Base-by-base conservation (phyloP, 1,140 invertebrate species). In the Sarcophaga bullata region DNA sequence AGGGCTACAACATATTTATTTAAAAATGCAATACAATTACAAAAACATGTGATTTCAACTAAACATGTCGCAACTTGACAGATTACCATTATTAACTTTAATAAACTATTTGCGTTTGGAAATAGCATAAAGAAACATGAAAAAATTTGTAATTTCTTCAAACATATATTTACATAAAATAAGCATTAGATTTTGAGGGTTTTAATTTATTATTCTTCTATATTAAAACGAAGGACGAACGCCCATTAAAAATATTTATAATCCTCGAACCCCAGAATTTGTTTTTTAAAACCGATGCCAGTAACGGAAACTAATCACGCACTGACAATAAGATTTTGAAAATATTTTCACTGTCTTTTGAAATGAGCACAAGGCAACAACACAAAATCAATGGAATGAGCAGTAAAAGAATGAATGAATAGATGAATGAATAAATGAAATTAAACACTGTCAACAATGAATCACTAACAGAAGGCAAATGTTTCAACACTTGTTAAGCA, bases 381-480 rank as follows among this genome's bases (percentile, higher is more conserved):
- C 50, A 37, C 62, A 68, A 68, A 68, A 68, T 8, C 17, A 19
- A 25, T 19, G 19, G n/a, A 58, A 58, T 58, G 13, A n/a, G 15
- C 54, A 58, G 13, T 58, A 7, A n/a, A n/a, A 15, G 54, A 58
- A 58, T 58, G 54, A 58, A 37, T 4, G 25, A 58, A 37, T 4
- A 4, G 54, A n/a, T 13, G 54, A 58, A 58, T 58, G 54, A 58
- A 37, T 37, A 37, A 37, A 58, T 58, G 54, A 58, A 58, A 15
- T 58, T 58, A 58, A 58, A 58, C 54, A 58, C 15, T 58, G 54
- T n/a, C 54, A 68, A 19, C 62, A 9, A 68, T 68, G 62, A 68
- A 68, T 68, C 62, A 68, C n/a, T 68, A 68, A 68, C 62, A 68
- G 19, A 68, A 68, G 62, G 62, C 62, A 68, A 17, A 68, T 68